Base-by-base conservation (phyloP, 2,888 invertebrate genomes). In the Drosophila multiciliata region DNA sequence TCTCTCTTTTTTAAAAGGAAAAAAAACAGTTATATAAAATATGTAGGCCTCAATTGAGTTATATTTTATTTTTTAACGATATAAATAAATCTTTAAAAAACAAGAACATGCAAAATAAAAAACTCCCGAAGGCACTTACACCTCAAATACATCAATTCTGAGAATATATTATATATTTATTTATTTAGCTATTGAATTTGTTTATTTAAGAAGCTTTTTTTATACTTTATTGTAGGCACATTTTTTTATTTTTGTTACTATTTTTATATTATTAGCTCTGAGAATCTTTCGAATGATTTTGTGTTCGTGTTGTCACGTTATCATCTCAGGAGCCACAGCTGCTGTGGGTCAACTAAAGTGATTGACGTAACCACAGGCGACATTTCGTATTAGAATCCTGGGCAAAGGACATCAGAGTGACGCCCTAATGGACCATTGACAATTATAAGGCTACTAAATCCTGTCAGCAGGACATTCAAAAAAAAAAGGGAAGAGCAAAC, bases 401-500 rank as follows among this genome's bases (percentile, higher is more conserved):
- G 71, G 32, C 29, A 62, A 29, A 45, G 50, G 38, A 49, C 66
- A 60, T 53, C 62, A 69, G 7, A 64, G 68, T 68, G 74, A 69
- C 67, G 65, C 52, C 81, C 74, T 82, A 84, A 88, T 87, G 77
- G 82, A 58, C 76, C 75, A 90, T 87, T 87, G 88, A 88, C 90
- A 90, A 88, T 88, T 87, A 89, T 86, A 85, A 72, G 70, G 81
- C 82, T 83, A 81, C 82, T 85, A 83, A 88, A 87, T 85, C 78
- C 78, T 87, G 74, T 73, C 73, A 69, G 58, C 69, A 59, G 66
- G 49, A 64, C 42, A 61, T 55, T 40, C n/a, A n/a, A 23, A 23
- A 23, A 7, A 33, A 6, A 38, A n/a, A 20, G 58, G 3, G 49
- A 53, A 11, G 38, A 3, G 50, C 20, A 20, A 74, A 62, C 61